Evolutionary conservation across 2,888 invertebrate genomes (phyloP), one percentile per base, ranked within the genome.

Genomic region (Amphiduros pacificus): DNA sequence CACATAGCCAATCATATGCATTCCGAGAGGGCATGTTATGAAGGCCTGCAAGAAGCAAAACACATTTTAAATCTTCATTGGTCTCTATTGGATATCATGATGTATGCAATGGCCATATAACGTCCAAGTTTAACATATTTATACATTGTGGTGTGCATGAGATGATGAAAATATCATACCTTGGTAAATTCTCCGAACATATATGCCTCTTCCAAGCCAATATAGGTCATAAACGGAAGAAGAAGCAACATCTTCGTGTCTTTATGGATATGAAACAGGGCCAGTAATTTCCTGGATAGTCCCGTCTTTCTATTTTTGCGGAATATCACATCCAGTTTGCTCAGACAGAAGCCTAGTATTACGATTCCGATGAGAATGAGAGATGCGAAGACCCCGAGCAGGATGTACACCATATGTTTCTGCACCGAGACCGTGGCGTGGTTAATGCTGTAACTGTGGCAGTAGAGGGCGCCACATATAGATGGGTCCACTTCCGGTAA

Each of bases 1-100:
- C 53, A 96, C 94, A 84, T 94, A 95, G 57, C 98, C 97, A 57
- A 98, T 94, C 75, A 91, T 90, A 72, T 92, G 90, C 57, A 97
- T 91, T 29, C 97, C 84, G 4, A 84, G 72, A 0, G 77, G 73
- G 67, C 80, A 80, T 1, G 77, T 77, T 6, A 78, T 69, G 60
- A 73, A 79, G 0, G 75, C 77, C 79, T 79, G 71, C 17, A 66
- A 71, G 27, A 1, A 50, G 20, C n/a, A 24, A 36, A 29, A 56
- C 1, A 44, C 44, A 44, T 36, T 36, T 9, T n/a, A n/a, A 36
- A 14, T 36, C 9, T 36, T 17, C 17, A 36, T 36, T 36, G 9
- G 36, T 9, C 17, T 14, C 36, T 36, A 36, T 36, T 36, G 36
- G 17, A 48, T 14, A n/a, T 48, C 22, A 6, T 14, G 22, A 14